Percentiles rank a stretch among this genome's conserved stretches.
Conservation (phyloP, 2,797 vertebrate genomes). For the Premnoplex brunnescens region DNA sequence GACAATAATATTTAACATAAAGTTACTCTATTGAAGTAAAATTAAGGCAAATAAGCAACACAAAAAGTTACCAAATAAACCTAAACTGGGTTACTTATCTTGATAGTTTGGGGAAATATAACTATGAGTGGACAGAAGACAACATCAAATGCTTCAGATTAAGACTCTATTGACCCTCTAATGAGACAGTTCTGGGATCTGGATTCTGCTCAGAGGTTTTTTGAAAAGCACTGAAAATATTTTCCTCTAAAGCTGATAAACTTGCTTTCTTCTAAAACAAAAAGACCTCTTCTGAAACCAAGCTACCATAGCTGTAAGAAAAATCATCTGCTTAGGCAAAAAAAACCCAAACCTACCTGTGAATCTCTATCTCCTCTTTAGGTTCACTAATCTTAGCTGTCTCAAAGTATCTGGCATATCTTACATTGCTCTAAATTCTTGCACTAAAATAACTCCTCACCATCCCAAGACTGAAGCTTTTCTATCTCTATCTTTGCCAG, state of each 20-base stretch:
- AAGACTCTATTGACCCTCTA: not conserved
- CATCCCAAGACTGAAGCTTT: not conserved
- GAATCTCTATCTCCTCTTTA: not conserved
- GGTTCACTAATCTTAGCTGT: not conserved
- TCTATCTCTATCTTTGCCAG: not conserved
- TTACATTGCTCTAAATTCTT: not conserved
- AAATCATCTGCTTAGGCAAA: not conserved
- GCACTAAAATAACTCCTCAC: not conserved
- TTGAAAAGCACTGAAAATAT: not conserved
- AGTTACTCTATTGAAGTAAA: not conserved
- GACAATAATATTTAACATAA: not conserved
- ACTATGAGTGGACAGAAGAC: not conserved
- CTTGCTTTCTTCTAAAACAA: not conserved
- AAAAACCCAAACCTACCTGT: rapidly evolving
- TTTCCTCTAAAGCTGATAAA: not conserved
- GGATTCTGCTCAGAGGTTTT: not conserved
- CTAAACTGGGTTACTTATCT: not conserved
- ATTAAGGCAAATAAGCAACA: not conserved
- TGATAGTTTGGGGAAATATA: not conserved
- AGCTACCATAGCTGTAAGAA: not conserved
- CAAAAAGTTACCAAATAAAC: not conserved
- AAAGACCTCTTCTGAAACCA: not conserved
- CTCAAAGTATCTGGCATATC: not conserved
- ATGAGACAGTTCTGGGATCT: not conserved
- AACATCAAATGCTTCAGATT: not conserved